Evolutionary conservation across 2,113 vertebrate species (phyloP), one percentile per base, ranked within the genome.

Genomic region (Catagonus wagneri): DNA sequence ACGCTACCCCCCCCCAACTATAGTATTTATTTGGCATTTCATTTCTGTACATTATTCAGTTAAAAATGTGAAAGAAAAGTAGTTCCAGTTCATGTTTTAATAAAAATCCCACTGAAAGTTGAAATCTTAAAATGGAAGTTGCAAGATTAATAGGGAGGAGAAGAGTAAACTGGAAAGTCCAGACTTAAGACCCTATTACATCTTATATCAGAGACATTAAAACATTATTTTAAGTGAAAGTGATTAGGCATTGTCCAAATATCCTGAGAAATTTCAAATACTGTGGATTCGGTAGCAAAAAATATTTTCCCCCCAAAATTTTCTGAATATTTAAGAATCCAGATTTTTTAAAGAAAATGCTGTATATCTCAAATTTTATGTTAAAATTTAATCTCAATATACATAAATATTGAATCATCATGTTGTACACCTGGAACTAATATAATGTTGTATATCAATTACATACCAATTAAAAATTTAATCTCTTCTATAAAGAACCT

Each of bases 51-150:
- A 34, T 29, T 92, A 25, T 81, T 78, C 20, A 50, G 25, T 81
- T 89, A 89, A 86, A 92, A 95, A 50, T 87, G 4, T 83, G 20
- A 78, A 66, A 92, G 2, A 52, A 71, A 90, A 66, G 25, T 66
- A 36, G 14, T 78, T 66, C 17, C 39, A 56, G 68, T 79, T 86
- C 8, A 95, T 50, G n/a, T 58, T 86, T 91, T 74, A 90, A 94
- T 34, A 16, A 27, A 94, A 94, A 79, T 56, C 15, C 3, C 5
- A 66, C 19, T 96, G 9, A 61, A 94, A 95, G 56, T 74, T 79
- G 15, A 94, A 94, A 96, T 78, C 36, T 71, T 71, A 76, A 95
- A 36, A 85, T 68, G 34, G 58, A 87, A 92, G 15, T 66, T 56
- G 85, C 25, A 58, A 32, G 34, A 72, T 69, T 83, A 83, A 83